phyloP scores from a whole-genome alignment of 2,888 invertebrate genomes.

The Microctonus aethiopoides region DNA sequence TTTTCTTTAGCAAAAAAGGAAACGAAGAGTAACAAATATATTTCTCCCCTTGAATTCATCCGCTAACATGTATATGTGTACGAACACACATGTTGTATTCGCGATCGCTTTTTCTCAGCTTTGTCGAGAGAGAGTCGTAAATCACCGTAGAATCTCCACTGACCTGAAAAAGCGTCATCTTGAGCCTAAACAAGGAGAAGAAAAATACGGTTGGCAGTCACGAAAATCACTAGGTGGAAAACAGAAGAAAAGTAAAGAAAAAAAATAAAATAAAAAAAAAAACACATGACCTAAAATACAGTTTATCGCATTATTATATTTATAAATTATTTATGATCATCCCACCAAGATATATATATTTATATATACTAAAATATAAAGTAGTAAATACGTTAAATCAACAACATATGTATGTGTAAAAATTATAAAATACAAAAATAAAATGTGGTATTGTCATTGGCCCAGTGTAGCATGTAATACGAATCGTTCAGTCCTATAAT shows the following conservation, averaged over 20 bases:
- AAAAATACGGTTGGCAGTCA: not conserved
- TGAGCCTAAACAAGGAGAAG: not conserved
- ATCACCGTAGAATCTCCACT: not conserved
- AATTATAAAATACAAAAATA: not conserved
- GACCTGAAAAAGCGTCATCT: constrained; percentile 1
- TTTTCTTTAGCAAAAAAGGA: not conserved
- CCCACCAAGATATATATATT: no score
- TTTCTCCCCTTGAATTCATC: not conserved
- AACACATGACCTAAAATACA: not conserved
- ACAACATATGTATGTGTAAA: not conserved
- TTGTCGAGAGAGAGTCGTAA: not conserved
- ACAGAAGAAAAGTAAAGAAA: not conserved
- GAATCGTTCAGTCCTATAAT: constrained; percentile 43
- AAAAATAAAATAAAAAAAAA: not conserved
- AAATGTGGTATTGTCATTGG: constrained; percentile 40
- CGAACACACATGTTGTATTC: not conserved
- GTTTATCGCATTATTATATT: not conserved
- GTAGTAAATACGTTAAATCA: no score
- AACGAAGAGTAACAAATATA: not conserved
- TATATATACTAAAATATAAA: no score
- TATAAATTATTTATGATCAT: not conserved
- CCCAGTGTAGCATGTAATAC: constrained; percentile 34
- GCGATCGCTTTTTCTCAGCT: not conserved
- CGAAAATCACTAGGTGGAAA: not conserved
- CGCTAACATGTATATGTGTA: not conserved